Conservation (phyloP, 2,888 invertebrate genomes). For the Emmelina monodactyla region DNA sequence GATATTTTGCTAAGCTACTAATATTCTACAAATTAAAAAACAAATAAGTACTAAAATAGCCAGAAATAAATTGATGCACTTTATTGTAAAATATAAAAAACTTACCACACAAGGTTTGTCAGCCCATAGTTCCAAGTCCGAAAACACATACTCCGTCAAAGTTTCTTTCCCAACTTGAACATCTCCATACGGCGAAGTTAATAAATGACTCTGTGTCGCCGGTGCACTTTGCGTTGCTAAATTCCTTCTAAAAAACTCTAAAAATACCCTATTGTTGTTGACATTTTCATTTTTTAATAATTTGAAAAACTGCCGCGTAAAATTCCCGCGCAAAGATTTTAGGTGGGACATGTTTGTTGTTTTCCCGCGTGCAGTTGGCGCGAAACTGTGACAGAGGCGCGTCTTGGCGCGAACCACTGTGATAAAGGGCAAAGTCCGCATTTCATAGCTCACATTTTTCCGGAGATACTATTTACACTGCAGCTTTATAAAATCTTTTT, state of each 20-base stretch:
- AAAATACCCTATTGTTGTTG: conserved; percentile 20
- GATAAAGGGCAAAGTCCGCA: conserved; percentile 47
- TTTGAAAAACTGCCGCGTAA: conserved; percentile 43
- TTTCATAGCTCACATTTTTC: too few species aligned
- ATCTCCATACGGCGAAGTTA: conserved; percentile 55
- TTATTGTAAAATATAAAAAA: too few species aligned
- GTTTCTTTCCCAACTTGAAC: conserved; percentile 63
- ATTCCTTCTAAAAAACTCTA: conserved; percentile 25
- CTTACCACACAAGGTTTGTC: conserved; percentile 72
- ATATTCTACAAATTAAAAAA: not conserved
- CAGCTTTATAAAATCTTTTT: too few species aligned
- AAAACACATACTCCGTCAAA: conserved; percentile 68
- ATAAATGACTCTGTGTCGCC: conserved; percentile 31
- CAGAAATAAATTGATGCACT: too few species aligned
- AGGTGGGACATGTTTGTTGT: conserved; percentile 50
- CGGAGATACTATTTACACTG: too few species aligned
- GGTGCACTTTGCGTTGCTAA: conserved; percentile 40
- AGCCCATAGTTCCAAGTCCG: conserved; percentile 60
- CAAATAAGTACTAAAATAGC: not conserved
- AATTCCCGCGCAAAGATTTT: conserved; percentile 53
- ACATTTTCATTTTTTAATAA: conserved; percentile 29
- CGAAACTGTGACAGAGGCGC: conserved; percentile 12
- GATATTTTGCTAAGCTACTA: not conserved
- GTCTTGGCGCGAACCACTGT: conserved; percentile 36
- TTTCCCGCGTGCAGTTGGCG: conserved; percentile 25